Evolutionary conservation across 35 echinoderm and acorn worm species (phyloP).

Genomic region (Nesometra sesokonis): DNA sequence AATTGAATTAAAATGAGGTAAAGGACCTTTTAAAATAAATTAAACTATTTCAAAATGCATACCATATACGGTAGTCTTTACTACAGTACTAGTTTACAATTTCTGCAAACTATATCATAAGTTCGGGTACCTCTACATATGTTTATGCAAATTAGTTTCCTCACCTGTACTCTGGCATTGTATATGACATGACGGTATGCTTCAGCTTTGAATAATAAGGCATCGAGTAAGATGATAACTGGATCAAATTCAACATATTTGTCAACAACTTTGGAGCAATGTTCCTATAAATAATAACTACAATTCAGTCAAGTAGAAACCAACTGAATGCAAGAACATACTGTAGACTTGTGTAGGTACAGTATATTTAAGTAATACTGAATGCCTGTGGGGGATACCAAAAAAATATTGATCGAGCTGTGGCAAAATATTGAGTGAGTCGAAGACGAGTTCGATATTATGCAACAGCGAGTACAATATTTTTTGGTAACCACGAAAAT

Average conservation of each 20-base stretch:
- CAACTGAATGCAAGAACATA: too few relatives aligned
- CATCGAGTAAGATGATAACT: constrained; percentile 85
- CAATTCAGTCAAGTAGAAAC: too few relatives aligned
- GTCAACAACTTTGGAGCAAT: constrained; percentile 76
- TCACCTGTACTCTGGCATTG: constrained; percentile 28
- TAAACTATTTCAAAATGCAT: too few relatives aligned
- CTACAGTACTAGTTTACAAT: too few relatives aligned
- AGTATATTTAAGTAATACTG: not conserved
- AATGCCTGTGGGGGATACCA: not conserved
- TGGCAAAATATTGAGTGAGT: too few relatives aligned
- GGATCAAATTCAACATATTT: constrained; percentile 97
- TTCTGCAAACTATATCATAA: too few relatives aligned
- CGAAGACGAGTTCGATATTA: too few relatives aligned
- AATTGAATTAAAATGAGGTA: too few relatives aligned
- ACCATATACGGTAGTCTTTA: too few relatives aligned
- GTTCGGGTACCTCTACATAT: too few relatives aligned
- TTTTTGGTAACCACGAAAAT: not conserved
- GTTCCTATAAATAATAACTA: constrained; percentile 31
- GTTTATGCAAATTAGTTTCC: not conserved
- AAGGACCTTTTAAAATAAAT: too few relatives aligned
- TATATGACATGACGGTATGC: constrained; percentile 84
- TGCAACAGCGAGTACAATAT: not conserved
- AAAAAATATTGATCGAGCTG: too few relatives aligned
- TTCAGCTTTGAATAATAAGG: constrained; percentile 71
- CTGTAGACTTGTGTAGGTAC: not conserved